Base-by-base conservation (phyloP, 2,888 invertebrate genomes). In the Melanotus villosus region DNA sequence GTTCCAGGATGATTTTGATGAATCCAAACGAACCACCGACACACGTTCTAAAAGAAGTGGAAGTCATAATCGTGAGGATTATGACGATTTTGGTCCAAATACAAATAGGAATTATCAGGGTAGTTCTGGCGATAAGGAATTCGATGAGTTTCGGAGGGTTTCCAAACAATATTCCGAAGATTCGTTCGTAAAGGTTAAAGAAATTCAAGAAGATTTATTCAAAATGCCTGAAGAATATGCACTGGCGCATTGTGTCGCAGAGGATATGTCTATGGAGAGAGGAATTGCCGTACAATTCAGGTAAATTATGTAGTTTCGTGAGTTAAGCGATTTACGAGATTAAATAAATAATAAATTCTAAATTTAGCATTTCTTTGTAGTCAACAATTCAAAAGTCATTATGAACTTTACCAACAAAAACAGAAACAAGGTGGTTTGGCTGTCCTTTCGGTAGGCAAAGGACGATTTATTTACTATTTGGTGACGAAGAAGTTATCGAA, bases 191-290 rank as follows among this genome's bases (percentile, higher is more conserved):
- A 68, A 68, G 32, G 57, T 68, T 7, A n/a, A 30, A 9, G 88
- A 88, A 79, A 75, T 84, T 9, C 79, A 85, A 43, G 86, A 85
- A 0, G 87, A 89, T 84, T 81, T 88, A 54, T 91, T 86, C 82
- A 76, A 80, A 14, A 85, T 87, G n/a, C 82, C 86, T 0, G 77
- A 82, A n/a, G 84, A 88, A 6, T 85, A 84, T 75, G 84, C 88
- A 0, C 76, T 89, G 43, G 89, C 86, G 0, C 88, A 89, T 77
- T 89, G 89, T 78, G 89, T 89, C 1, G 88, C 86, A 9, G 87
- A 86, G 58, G 89, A 89, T 78, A 80, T 89, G 74, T 83, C 80
- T 16, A 89, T 89, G 89, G 87, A 86, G 1, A 86, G 86, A 32
- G 89, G 89, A 4, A 88, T 89, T 74, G 89, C 89, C 0, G 86